These are phyloP conservation scores for Amphipyra berbera DNA, from an alignment of 2,888 invertebrate species.

Conservation along the genomic window DNA sequence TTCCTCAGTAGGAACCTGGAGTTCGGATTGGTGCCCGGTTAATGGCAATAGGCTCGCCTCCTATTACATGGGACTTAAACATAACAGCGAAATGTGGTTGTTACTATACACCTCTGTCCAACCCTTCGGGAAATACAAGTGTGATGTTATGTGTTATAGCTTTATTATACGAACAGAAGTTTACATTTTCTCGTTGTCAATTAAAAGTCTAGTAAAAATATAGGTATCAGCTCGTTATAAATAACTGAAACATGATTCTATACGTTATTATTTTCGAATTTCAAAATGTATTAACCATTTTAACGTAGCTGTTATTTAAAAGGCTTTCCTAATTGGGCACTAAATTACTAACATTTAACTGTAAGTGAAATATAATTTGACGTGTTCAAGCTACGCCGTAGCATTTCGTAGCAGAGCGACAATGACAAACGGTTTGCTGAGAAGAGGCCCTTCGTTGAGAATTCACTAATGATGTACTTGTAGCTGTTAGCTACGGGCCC, in stretches of 20 bases:
- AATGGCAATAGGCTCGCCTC: no score
- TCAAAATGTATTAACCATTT: slow-evolving; percentile 3
- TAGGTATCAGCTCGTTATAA: background rate
- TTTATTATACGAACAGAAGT: slow-evolving; percentile 3
- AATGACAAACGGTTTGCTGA: slow-evolving; percentile 45
- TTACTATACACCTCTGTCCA: no score
- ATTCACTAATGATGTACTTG: slow-evolving; percentile 53
- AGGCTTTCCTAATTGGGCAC: slow-evolving; percentile 29
- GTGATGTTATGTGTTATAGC: no score
- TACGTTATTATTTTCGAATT: slow-evolving; percentile 4
- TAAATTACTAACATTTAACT: slow-evolving; percentile 31
- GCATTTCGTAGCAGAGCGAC: slow-evolving; percentile 39
- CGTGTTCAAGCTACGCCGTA: slow-evolving; percentile 40
- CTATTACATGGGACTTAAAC: no score
- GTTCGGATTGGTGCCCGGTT: no score
- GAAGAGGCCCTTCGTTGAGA: slow-evolving; percentile 27
- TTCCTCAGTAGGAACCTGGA: no score
- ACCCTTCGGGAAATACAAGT: no score
- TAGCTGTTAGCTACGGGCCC: slow-evolving; percentile 32
- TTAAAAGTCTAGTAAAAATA: slow-evolving; percentile 7
- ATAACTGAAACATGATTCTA: slow-evolving; percentile 13
- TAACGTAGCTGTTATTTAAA: background rate
- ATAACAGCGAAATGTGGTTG: no score
- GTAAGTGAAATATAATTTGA: slow-evolving; percentile 39
- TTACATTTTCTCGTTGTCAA: background rate